phyloP scores from a whole-genome alignment of 2,888 invertebrate genomes.

The Patella ulyssiponensis region DNA sequence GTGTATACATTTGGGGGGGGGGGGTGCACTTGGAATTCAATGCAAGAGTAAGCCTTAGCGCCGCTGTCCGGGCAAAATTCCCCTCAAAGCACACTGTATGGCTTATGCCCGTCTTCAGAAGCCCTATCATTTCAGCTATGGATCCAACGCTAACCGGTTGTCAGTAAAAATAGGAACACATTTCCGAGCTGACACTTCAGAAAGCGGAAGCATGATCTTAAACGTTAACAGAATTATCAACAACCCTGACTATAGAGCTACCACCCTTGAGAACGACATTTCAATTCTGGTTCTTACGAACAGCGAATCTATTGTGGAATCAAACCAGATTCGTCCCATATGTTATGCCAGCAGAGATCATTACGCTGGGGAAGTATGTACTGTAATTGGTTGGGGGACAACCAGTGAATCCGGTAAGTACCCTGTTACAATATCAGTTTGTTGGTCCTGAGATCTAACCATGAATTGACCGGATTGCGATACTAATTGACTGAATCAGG shows the following conservation, averaged over 20 bases:
- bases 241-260: conserved; percentile 34
- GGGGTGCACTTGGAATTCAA: too few species aligned
- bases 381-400: conserved; percentile 35
- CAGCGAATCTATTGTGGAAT: conserved; percentile 18
- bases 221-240: neutral
- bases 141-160: neutral
- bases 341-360: conserved; percentile 28
- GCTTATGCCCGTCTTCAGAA: too few species aligned
- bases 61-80: too few species aligned
- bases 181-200: neutral
- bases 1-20: too few species aligned
- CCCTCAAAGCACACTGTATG: too few species aligned
- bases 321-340: conserved; percentile 22
- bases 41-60: too few species aligned
- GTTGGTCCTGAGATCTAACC: too few species aligned
- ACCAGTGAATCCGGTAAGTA: conserved; percentile 8
- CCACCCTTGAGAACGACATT: conserved; percentile 39
- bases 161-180: neutral
- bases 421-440: neutral
- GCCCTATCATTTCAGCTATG: neutral
- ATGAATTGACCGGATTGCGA: too few species aligned
- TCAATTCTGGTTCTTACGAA: conserved; percentile 34
- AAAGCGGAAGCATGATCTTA: neutral
- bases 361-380: conserved; percentile 22
- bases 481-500: neutral